Conservation (phyloP, 2,888 invertebrate genomes). For the Pomacea canaliculata region DNA sequence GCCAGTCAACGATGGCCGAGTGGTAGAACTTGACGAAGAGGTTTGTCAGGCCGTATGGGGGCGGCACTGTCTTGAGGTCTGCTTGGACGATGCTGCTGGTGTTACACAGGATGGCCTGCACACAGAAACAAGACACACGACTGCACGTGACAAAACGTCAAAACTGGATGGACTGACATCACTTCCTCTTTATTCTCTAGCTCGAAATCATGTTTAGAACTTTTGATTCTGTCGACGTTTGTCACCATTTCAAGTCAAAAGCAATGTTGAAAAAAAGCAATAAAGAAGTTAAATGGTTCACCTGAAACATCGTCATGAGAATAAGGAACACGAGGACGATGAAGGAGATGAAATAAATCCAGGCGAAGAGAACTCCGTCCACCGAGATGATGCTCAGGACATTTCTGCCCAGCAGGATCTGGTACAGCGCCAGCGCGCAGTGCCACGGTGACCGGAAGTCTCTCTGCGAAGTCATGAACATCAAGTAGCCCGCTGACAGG, state of each 20-base stretch:
- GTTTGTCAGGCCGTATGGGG: constrained; percentile 29
- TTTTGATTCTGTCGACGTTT: too few species aligned
- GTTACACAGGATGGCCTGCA: constrained; percentile 46
- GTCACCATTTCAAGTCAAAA: too few species aligned
- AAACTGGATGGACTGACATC: too few species aligned
- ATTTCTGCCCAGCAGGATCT: constrained; percentile 53
- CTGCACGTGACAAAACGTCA: too few species aligned
- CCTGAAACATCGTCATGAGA: constrained; percentile 49
- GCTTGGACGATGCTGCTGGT: constrained; percentile 42
- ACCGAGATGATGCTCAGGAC: constrained; percentile 41
- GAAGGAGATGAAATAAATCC: constrained; percentile 49
- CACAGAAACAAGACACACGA: too few species aligned
- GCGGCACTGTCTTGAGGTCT: constrained; percentile 30
- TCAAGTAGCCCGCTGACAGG: constrained; percentile 60
- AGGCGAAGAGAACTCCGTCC: constrained; percentile 44
- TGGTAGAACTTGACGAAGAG: constrained; percentile 23
- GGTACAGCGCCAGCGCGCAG: constrained; percentile 68
- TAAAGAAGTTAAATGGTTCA: neutral
- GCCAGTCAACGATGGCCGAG: constrained; percentile 5
- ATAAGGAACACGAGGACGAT: constrained; percentile 50
- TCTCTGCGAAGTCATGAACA: constrained; percentile 58
- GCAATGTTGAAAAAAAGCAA: too few species aligned
- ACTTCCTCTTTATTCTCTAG: too few species aligned
- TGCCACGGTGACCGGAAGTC: constrained; percentile 62
- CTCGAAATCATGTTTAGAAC: too few species aligned